Evolutionary conservation across 2,888 invertebrate genomes (phyloP).

Genomic region (Yponomeuta malinellus): DNA sequence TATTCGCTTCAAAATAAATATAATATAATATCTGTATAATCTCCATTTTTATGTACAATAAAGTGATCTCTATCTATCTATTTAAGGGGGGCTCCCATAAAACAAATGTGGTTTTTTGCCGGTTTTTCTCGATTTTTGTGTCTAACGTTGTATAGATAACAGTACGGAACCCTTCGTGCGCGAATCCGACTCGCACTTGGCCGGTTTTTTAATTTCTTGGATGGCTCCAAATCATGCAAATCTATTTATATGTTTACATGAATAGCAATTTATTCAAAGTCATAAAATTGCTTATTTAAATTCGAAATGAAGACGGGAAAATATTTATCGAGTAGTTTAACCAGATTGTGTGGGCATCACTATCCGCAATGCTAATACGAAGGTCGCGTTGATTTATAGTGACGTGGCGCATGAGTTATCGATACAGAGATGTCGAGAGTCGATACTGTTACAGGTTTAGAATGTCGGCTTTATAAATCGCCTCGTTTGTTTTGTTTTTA

Average conservation of each 20-base stretch:
- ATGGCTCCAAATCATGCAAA: background rate
- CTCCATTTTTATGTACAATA: too few species aligned
- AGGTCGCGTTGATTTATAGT: conserved; percentile 66
- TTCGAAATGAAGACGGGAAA: conserved; percentile 22
- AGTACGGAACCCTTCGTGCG: too few species aligned
- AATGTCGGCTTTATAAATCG: conserved; percentile 26
- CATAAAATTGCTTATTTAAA: conserved; percentile 4
- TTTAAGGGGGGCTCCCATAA: too few species aligned
- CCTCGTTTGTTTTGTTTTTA: conserved; percentile 11
- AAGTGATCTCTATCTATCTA: too few species aligned
- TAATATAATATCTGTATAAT: too few species aligned
- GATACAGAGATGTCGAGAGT: conserved; percentile 42
- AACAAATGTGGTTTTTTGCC: too few species aligned
- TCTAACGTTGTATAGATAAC: too few species aligned
- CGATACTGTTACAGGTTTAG: conserved; percentile 36
- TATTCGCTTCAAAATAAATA: too few species aligned
- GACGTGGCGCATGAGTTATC: conserved; percentile 66
- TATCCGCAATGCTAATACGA: conserved; percentile 40
- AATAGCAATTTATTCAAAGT: background rate
- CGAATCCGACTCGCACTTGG: too few species aligned
- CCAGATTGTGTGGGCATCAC: conserved; percentile 68
- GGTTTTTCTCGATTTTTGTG: too few species aligned
- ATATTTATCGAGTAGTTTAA: conserved; percentile 60
- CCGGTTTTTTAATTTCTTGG: background rate
- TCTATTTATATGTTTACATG: background rate